These are phyloP conservation scores for Dichetophora obliterata DNA, from an alignment of 2,888 invertebrate species.

Conservation along the genomic window DNA sequence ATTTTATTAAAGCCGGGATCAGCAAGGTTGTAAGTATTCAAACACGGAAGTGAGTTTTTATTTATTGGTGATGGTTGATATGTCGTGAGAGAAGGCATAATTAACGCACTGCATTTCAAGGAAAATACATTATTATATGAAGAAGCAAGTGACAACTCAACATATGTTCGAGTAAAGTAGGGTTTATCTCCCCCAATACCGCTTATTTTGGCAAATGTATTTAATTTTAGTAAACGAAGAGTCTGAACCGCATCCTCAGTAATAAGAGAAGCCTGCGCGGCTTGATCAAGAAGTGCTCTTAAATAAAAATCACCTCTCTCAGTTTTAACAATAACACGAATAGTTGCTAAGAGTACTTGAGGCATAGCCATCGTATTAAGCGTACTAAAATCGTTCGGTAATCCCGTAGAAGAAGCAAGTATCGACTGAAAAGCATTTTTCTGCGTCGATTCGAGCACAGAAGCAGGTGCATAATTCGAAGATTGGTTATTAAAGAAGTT, in stretches of 20 bases:
- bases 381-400: not conserved
- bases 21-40: conserved; percentile 9
- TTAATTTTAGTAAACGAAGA: conserved; percentile 15
- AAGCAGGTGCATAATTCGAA: not conserved
- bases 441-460: not conserved
- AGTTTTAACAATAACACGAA: conserved; percentile 29
- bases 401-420: not conserved
- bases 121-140: conserved; percentile 22
- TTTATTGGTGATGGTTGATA: conserved; percentile 31
- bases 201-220: conserved; percentile 27
- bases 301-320: conserved; percentile 10
- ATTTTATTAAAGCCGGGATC: conserved; percentile 30
- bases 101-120: conserved; percentile 14
- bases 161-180: conserved; percentile 9
- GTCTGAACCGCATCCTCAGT: conserved; percentile 26
- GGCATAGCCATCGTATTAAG: not conserved
- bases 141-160: conserved; percentile 29
- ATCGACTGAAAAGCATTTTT: too few species aligned
- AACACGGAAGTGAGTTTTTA: conserved; percentile 5
- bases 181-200: conserved; percentile 25
- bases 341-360: conserved; percentile 28
- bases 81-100: conserved; percentile 28
- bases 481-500: not conserved
- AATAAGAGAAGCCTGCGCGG: conserved; percentile 38
- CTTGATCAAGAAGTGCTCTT: conserved; percentile 38